These are phyloP conservation scores for Plecotus auritus DNA, from an alignment of 2,113 vertebrate species.

Conservation along the genomic window DNA sequence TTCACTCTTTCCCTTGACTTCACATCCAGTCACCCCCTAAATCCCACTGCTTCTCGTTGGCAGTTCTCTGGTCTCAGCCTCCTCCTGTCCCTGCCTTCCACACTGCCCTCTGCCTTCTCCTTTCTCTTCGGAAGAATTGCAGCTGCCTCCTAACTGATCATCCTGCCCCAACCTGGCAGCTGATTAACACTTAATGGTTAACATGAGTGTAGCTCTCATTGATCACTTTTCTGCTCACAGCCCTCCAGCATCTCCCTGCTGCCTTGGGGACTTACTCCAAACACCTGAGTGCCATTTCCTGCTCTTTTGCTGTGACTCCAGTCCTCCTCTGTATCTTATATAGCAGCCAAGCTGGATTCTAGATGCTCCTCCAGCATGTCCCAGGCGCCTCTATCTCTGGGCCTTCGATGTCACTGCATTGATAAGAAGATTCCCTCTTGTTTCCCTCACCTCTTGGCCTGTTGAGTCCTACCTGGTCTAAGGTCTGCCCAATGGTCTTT, in stretches of 20 bases:
- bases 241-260: neutral
- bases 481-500: neutral
- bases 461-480: neutral
- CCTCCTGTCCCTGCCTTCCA: neutral
- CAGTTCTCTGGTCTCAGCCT: neutral
- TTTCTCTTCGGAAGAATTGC: neutral
- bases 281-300: neutral
- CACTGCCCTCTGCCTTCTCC: neutral
- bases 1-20: neutral
- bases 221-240: neutral
- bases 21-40: neutral
- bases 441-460: neutral
- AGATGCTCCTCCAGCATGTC: neutral
- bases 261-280: neutral
- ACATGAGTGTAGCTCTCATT: neutral
- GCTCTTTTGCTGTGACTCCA: neutral
- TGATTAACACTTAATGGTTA: too few relatives aligned
- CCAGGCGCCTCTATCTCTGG: neutral
- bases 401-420: neutral
- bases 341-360: neutral
- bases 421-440: neutral
- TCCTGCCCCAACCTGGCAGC: neutral
- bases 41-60: neutral
- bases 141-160: neutral
- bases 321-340: neutral